These are phyloP conservation scores for Dasyurus viverrinus DNA, from an alignment of 2,113 vertebrate species.

Conservation along the genomic window DNA sequence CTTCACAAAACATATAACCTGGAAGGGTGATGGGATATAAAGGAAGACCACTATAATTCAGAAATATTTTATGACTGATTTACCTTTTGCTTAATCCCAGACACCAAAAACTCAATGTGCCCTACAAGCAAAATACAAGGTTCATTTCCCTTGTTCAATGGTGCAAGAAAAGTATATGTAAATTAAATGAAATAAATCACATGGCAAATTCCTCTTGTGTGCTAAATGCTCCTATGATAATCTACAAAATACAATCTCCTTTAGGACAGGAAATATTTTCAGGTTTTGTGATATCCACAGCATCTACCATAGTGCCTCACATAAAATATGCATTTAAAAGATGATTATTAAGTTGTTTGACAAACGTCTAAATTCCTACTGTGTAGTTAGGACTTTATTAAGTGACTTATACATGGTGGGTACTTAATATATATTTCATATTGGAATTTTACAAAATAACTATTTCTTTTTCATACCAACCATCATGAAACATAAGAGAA, in stretches of 20 bases:
- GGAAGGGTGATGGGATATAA: no score
- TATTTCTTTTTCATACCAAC: background rate
- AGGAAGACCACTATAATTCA: no score
- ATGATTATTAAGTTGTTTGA: no score
- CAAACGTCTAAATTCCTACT: no score
- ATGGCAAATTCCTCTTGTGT: background rate
- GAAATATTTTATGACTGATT: no score
- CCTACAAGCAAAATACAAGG: background rate
- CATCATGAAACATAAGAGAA: background rate
- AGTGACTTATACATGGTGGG: no score
- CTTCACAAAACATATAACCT: no score
- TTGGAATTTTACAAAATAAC: no score
- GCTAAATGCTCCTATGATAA: background rate
- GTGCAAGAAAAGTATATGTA: slow-evolving; percentile 15
- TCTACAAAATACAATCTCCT: background rate
- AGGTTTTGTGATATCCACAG: no score
- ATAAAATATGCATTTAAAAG: background rate
- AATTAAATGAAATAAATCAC: background rate
- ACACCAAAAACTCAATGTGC: background rate
- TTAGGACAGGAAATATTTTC: no score
- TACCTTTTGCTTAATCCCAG: background rate
- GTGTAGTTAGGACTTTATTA: no score
- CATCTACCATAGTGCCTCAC: background rate
- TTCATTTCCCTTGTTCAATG: background rate
- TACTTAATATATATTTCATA: no score